Evolutionary conservation across 2,888 invertebrate species (phyloP), one percentile per base, ranked within the genome.

Genomic region (Mythimna albipuncta): DNA sequence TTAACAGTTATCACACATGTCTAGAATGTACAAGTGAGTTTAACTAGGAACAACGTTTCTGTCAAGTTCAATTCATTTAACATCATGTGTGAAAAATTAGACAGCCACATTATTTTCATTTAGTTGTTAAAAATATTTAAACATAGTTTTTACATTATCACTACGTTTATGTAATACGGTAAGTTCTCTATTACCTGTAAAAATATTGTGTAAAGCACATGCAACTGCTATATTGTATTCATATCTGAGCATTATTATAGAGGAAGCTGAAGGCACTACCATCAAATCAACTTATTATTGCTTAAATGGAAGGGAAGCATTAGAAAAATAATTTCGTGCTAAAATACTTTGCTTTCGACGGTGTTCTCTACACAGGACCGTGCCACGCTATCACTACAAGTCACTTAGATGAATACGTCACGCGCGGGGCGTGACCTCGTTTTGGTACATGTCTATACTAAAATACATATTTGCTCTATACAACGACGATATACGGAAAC

Each of bases 251-350:
- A 91, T 91, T 90, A 90, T 89, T 86, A 91, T 92, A 91, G 92
- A 93, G 91, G 90, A 96, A 95, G 96, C 96, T 94, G 94, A 96
- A 96, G 96, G 96, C 96, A 96, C 96, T 96, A 96, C 96, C 90
- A 92, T 94, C 90, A 95, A 96, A 94, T 89, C 88, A 94, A 94
- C 87, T 72, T 67, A 87, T 94, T 94, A 95, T 95, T 95, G 94
- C 94, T 95, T 93, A 87, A 90, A 88, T 94, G 94, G 94, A 94
- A 95, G 93, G 90, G 91, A 93, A 95, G 95, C 94, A 87, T 94
- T 94, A 93, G 92, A 94, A 94, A 95, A 95, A 94, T 93, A 95
- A 95, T 92, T 93, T 94, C 85, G 89, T 91, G 94, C 93, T 91
- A 90, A 92, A 93, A 93, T 91, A 93, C 86, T 90, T 91, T 89